Conservation (phyloP, 2,113 vertebrate species). For the human region GRCh38 chrX:129692001-129692500, state of each 20-base stretch:
- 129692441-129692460: background rate
- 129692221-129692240: background rate
- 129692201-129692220: background rate
- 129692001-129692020: background rate
- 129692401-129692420: background rate
- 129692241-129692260: background rate
- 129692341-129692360: background rate
- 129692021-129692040: background rate
- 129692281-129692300: background rate
- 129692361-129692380: background rate
- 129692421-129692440: background rate
- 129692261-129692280: background rate
- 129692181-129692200: background rate
- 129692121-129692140: background rate
- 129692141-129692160: background rate
- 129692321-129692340: background rate
- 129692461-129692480: background rate
- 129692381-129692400: background rate
- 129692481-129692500: background rate
- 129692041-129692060: background rate
- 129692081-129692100: background rate
- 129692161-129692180: background rate
- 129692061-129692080: background rate
- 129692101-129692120: background rate
- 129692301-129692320: background rate